Conservation (phyloP, 2,113 vertebrate genomes). For the Ailurus styani region DNA sequence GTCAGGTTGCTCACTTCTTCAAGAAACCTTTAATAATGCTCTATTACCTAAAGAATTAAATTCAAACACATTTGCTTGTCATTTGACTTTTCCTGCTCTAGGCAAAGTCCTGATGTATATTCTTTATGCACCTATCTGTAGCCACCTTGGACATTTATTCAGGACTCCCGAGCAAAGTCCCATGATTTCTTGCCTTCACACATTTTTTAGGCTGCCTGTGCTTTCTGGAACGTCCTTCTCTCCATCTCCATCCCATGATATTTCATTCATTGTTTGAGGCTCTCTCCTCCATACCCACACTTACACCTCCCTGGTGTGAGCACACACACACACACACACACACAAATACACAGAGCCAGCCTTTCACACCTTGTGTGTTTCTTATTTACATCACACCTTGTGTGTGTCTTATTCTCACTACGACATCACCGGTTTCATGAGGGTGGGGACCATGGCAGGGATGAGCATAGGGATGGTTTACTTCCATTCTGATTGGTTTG, state of each 20-base stretch:
- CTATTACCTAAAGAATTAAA: neutral
- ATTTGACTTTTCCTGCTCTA: neutral
- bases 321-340: too few species aligned
- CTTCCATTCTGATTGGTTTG: neutral
- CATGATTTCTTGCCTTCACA: neutral
- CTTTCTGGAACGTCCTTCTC: neutral
- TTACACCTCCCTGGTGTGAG: neutral
- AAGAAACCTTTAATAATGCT: neutral
- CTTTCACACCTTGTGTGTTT: neutral
- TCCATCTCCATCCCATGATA: neutral
- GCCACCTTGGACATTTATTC: neutral
- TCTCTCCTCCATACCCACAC: neutral
- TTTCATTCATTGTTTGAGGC: neutral
- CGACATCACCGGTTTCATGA: neutral
- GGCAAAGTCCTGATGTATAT: neutral
- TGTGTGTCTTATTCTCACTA: neutral
- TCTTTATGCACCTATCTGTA: neutral
- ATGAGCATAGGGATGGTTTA: neutral
- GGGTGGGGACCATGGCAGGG: neutral
- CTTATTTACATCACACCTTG: neutral
- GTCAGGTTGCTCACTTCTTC: neutral
- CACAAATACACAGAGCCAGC: neutral
- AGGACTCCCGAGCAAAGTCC: neutral
- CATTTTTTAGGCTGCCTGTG: neutral
- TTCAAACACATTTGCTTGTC: neutral